phyloP scores from a whole-genome alignment of 2,113 vertebrate species.

The Scopus umbretta region DNA sequence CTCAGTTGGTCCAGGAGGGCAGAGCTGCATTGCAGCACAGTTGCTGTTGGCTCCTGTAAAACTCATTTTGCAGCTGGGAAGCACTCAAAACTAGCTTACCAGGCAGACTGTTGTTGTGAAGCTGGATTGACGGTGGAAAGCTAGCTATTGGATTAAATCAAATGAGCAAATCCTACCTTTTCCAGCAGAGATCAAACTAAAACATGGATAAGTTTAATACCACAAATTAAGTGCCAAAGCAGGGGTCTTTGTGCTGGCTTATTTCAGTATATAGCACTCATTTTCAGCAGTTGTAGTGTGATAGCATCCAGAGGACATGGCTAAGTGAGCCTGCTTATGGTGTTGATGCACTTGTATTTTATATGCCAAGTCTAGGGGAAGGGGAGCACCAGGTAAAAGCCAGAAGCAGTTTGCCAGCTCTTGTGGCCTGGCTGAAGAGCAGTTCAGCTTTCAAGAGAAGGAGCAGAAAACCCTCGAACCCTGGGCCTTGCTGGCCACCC shows the following conservation, averaged over 20 bases:
- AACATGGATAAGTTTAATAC: background rate
- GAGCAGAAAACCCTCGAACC: background rate
- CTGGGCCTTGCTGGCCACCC: background rate
- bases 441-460: background rate
- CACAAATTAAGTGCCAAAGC: background rate
- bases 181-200: background rate
- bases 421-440: background rate
- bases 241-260: background rate
- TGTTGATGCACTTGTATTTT: background rate
- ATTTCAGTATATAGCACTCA: background rate
- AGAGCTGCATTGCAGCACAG: conserved; percentile 9
- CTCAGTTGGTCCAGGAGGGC: background rate
- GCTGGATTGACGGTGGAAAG: background rate
- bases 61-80: background rate
- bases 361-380: background rate
- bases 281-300: background rate
- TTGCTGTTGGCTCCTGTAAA: background rate
- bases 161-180: background rate
- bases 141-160: background rate
- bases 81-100: background rate
- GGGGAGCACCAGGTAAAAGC: background rate
- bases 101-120: background rate
- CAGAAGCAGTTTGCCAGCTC: background rate
- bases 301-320: background rate
- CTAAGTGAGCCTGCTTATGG: background rate